phyloP scores from a whole-genome alignment of 2,888 invertebrate species.

The Meliscaeva auricollis region DNA sequence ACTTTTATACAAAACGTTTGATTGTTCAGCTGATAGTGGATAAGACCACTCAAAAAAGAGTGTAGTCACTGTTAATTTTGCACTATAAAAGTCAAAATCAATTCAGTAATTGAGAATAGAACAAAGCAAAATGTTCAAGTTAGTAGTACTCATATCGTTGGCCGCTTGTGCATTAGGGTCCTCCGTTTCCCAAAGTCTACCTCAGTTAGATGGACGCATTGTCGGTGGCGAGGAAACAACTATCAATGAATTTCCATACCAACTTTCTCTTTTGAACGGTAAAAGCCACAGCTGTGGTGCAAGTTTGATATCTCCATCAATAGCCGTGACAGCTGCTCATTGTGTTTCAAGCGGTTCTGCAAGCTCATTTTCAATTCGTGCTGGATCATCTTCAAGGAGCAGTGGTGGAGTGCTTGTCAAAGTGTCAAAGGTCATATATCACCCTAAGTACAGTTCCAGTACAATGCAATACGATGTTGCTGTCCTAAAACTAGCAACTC shows the following conservation, averaged over 20 bases:
- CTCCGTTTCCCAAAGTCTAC: slow-evolving; percentile 76
- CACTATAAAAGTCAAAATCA: neutral
- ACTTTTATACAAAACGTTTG: neutral
- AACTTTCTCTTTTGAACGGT: slow-evolving; percentile 76
- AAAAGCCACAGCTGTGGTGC: slow-evolving; percentile 83
- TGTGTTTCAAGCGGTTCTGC: slow-evolving; percentile 80
- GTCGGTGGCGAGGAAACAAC: slow-evolving; percentile 72
- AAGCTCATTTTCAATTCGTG: slow-evolving; percentile 82
- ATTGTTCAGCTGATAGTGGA: neutral
- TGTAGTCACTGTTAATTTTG: neutral
- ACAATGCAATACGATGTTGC: slow-evolving; percentile 86
- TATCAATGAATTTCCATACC: slow-evolving; percentile 68
- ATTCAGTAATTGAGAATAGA: slow-evolving; percentile 35
- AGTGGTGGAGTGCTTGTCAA: slow-evolving; percentile 77
- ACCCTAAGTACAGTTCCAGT: slow-evolving; percentile 84
- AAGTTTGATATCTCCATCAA: slow-evolving; percentile 81
- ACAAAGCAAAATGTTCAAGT: slow-evolving; percentile 77
- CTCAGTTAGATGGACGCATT: slow-evolving; percentile 70
- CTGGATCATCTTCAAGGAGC: slow-evolving; percentile 84
- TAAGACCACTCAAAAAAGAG: neutral
- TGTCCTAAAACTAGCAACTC: slow-evolving; percentile 84
- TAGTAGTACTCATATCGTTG: slow-evolving; percentile 76
- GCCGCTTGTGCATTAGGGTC: slow-evolving; percentile 78
- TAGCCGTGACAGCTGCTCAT: slow-evolving; percentile 86
- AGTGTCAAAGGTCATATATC: slow-evolving; percentile 79